Conservation (phyloP, 1,140 invertebrate genomes). For the Lepidurus arcticus region DNA sequence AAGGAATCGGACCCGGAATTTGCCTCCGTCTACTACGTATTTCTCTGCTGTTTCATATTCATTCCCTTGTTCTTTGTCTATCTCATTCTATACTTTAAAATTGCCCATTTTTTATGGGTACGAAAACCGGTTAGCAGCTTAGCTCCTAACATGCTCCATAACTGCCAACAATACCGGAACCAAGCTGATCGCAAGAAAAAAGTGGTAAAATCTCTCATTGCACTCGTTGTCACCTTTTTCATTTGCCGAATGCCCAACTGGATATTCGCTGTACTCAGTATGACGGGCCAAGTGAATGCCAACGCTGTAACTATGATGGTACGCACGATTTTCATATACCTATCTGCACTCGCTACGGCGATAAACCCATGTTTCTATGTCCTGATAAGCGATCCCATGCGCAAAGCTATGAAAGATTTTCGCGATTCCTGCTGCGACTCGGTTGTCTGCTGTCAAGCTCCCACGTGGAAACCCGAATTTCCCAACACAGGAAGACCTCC, state of each 20-base stretch:
- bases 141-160: neutral
- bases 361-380: conserved; percentile 34
- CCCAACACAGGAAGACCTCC: neutral
- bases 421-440: conserved; percentile 20
- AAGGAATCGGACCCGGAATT: conserved; percentile 21
- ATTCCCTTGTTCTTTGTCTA: conserved; percentile 20
- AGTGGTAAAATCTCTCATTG: conserved; percentile 27
- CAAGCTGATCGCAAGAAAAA: conserved; percentile 32
- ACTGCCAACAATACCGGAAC: neutral
- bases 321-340: conserved; percentile 26
- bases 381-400: conserved; percentile 32
- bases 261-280: conserved; percentile 28
- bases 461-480: conserved; percentile 4
- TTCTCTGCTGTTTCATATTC: conserved; percentile 28
- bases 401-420: conserved; percentile 29
- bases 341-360: conserved; percentile 33
- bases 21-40: conserved; percentile 23
- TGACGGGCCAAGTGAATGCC: conserved; percentile 25
- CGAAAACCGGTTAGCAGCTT: conserved; percentile 31
- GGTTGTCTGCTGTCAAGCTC: neutral
- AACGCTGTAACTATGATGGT: conserved; percentile 25
- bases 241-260: conserved; percentile 33
- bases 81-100: conserved; percentile 29
- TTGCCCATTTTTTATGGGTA: conserved; percentile 33
- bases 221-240: conserved; percentile 28